phyloP scores from a whole-genome alignment of 2,797 vertebrate species.

The Dromococcyx pavoninus region DNA sequence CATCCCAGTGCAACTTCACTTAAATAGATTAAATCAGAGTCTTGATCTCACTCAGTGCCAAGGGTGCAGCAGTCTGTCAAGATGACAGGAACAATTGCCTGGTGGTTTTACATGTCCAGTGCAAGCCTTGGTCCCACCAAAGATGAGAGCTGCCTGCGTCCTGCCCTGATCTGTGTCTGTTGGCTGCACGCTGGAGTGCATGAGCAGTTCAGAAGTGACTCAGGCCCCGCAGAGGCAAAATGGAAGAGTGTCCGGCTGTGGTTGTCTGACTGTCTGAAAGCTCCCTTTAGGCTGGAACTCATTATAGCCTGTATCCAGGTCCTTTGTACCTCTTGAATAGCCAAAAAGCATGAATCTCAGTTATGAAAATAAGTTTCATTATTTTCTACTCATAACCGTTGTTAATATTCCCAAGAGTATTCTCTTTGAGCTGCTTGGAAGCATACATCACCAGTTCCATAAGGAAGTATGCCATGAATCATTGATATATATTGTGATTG shows the following conservation, averaged over 20 bases:
- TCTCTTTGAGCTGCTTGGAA: background rate
- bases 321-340: background rate
- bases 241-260: background rate
- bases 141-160: background rate
- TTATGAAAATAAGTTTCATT: background rate
- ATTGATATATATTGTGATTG: background rate
- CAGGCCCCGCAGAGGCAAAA: background rate
- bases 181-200: rapidly evolving
- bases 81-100: background rate
- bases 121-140: background rate
- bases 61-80: background rate
- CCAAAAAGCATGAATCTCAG: background rate
- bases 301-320: background rate
- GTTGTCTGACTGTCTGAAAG: background rate
- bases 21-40: background rate
- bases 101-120: background rate
- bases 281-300: background rate
- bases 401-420: background rate
- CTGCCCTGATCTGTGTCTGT: background rate
- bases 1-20: background rate
- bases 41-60: background rate
- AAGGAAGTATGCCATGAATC: background rate
- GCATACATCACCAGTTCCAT: background rate
- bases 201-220: background rate
- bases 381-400: background rate